Base-by-base conservation (phyloP, 2,888 invertebrate species). In the Melanophora roralis region DNA sequence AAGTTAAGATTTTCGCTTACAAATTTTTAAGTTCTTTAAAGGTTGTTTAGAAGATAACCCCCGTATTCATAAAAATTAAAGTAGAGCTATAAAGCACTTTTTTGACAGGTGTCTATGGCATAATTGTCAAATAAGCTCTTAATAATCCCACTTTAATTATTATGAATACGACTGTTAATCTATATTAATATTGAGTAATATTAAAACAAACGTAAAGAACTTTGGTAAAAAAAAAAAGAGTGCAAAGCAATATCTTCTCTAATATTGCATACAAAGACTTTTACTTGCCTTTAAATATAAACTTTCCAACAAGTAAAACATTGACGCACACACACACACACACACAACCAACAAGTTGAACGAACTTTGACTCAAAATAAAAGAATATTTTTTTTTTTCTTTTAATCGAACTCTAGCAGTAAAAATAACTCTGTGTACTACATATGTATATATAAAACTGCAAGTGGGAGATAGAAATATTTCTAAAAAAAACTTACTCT, bases 361-460 rank as follows among this genome's bases (percentile, higher is more conserved):
- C 76, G 76, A 80, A 80, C 80, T 80, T 76, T 59, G 74, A 64
- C 23, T 23, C 60, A 69, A 40, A 53, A 40, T 38, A 3, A 69
- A 3, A 69, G 55, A 34, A 49, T 43, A 38, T 21, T 69, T 60
- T 68, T 55, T 11, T 5, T 27, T 27, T 3, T 45, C 51, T 34
- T 27, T 9, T 14, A 62, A 16, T 38, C 36, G n/a, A 53, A 55
- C 23, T 64, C 53, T 62, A 27, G 23, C 67, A 74, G 74, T 74
- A 60, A 74, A 74, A 67, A 27, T 49, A 40, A 64, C n/a, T n/a
- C n/a, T n/a, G n/a, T n/a, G n/a, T n/a, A n/a, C 43, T 45, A 55
- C 14, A 32, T n/a, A n/a, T n/a, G 6, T n/a, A 49, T 7, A 45
- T 19, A 32, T 12, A n/a, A 51, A 27, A 16, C 11, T 27, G 19